Conservation (phyloP, 2,113 vertebrate genomes). For the Microtus oregoni region DNA sequence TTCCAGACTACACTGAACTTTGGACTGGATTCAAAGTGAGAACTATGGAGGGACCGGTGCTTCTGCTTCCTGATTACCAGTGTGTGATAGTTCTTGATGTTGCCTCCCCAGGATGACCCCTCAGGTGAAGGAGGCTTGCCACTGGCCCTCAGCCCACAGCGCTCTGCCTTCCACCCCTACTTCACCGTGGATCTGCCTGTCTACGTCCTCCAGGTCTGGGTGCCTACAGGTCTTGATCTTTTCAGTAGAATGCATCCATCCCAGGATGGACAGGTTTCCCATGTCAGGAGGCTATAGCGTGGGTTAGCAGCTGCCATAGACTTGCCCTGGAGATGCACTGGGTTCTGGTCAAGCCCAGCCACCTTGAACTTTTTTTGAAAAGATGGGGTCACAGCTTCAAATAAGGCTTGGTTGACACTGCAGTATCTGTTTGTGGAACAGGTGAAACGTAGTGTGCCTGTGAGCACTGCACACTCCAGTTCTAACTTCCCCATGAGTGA, state of each 20-base stretch:
- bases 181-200: conserved; percentile 94
- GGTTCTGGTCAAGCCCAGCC: background rate
- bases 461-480: background rate
- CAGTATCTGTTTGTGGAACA: background rate
- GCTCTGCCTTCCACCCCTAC: conserved; percentile 92
- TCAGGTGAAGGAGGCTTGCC: conserved; percentile 92
- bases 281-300: background rate
- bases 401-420: background rate
- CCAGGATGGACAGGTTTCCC: background rate
- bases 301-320: background rate
- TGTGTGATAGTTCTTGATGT: background rate
- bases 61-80: background rate
- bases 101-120: conserved; percentile 91
- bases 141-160: conserved; percentile 92
- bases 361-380: background rate
- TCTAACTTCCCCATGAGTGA: background rate
- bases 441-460: background rate
- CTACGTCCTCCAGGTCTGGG: conserved; percentile 94
- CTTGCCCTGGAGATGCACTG: background rate
- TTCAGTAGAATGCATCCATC: background rate
- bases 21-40: background rate
- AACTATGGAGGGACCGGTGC: background rate
- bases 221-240: background rate
- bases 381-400: no score
- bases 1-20: background rate